A percentile compares a stretch with the other conserved stretches of the same genome.
phyloP scores from a whole-genome alignment of 1,140 invertebrate genomes.

The Drosophila pruinosa region DNA sequence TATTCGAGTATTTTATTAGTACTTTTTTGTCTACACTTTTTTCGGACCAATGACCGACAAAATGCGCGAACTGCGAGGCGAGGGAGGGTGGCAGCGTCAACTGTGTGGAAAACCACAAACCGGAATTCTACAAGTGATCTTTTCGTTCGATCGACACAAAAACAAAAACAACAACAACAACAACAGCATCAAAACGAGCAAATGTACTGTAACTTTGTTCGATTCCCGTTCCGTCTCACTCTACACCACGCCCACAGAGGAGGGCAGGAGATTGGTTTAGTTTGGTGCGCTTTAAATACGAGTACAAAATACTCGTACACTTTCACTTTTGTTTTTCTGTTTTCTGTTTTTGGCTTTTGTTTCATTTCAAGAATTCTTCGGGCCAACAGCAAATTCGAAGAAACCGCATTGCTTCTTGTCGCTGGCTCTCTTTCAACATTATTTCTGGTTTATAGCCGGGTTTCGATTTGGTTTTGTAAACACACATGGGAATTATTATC shows the following conservation, averaged over 20 bases:
- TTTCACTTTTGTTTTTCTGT: constrained; percentile 64
- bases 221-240: constrained; percentile 25
- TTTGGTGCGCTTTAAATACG: constrained; percentile 28
- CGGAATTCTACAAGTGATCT: constrained; percentile 81
- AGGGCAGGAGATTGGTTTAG: constrained; percentile 24
- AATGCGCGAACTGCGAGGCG: constrained; percentile 38
- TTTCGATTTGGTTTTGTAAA: constrained; percentile 44
- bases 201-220: constrained; percentile 46
- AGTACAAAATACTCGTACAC: constrained; percentile 65
- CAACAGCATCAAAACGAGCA: constrained; percentile 24
- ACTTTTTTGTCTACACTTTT: constrained; percentile 52
- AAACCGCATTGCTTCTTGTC: constrained; percentile 38
- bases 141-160: constrained; percentile 58
- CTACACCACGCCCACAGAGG: constrained; percentile 37
- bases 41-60: constrained; percentile 80
- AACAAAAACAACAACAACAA: constrained; percentile 1
- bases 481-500: constrained; percentile 29
- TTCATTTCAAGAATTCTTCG: constrained; percentile 53
- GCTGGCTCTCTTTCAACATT: constrained; percentile 40
- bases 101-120: constrained; percentile 65
- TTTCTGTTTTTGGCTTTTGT: constrained; percentile 9
- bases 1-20: constrained; percentile 26
- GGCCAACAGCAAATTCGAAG: constrained; percentile 42
- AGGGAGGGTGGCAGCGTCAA: constrained; percentile 6
- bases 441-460: constrained; percentile 48